Base-by-base conservation (phyloP, 2,797 vertebrate species). In the Amblyopsis hoosieri region DNA sequence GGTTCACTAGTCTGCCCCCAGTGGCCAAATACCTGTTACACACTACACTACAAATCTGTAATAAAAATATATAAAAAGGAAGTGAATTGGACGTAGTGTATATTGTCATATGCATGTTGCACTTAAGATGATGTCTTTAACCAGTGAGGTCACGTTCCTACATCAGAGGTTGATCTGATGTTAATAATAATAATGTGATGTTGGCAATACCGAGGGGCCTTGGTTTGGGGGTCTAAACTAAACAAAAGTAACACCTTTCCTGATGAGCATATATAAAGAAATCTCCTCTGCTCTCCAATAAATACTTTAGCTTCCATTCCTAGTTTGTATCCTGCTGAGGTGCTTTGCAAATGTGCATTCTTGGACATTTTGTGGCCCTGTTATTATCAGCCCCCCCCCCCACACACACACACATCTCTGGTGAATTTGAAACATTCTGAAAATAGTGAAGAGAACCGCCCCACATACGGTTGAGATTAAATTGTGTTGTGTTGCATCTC, bases 381-480 rank as follows among this genome's bases (percentile, higher is more conserved):
- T 69, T 60, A 69, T 70, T 65, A 80, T 79, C 71, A 75, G 72
- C 87, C 82, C 87, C 81, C 37, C 61, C 67, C 23, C 23, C 23
- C 23, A 23, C 19, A 23, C 19, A 2, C 19, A 23, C 19, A 19
- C 19, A 66, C 85, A 83, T 87, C 76, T 62, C 78, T 76, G 74
- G 74, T 63, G 62, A 82, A 85, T 86, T 68, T 17, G 62, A 88
- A 86, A 78, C 78, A 82, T 87, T 86, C 72, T 75, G 72, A 62
- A 80, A 69, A 81, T 12, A 58, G 12, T 66, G 57, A 84, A 47
- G 52, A 74, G 74, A 85, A 8, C 45, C 53, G 60, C 62, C 73
- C 77, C 83, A 88, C 91, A 92, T 91, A 81, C 76, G 90, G 88
- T 91, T 92, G 75, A 72, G 71, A 91, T 92, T 91, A 90, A 84